Evolutionary conservation across 2,113 vertebrate species (phyloP).

Genomic region (Perca flavescens): DNA sequence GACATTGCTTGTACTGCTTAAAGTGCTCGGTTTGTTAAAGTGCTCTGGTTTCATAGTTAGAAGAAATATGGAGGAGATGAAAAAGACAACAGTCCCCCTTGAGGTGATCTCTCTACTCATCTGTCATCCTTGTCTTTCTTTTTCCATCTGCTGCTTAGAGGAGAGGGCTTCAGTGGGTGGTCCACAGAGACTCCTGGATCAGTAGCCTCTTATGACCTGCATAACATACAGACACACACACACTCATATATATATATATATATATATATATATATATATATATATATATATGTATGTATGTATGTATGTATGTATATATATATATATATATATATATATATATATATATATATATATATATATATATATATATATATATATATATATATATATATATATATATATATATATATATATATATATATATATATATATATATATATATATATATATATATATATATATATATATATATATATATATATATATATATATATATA

Average conservation of each 20-base stretch:
- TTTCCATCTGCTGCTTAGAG: constrained; percentile 69
- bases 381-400: too few relatives aligned
- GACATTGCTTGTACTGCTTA: constrained; percentile 22
- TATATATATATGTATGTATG: too few relatives aligned
- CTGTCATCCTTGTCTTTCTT: constrained; percentile 42
- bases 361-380: background rate
- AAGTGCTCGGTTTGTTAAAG: constrained; percentile 36
- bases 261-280: too few relatives aligned
- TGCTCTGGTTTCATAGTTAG: constrained; percentile 47
- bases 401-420: background rate
- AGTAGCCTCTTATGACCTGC: constrained; percentile 47
- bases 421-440: too few relatives aligned
- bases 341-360: too few relatives aligned
- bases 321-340: background rate
- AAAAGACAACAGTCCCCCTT: constrained; percentile 24
- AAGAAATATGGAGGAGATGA: constrained; percentile 31
- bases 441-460: background rate
- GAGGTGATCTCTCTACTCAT: constrained; percentile 29
- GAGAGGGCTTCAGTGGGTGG: constrained; percentile 75
- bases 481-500: background rate
- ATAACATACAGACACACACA: constrained; percentile 5
- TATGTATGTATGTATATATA: too few relatives aligned
- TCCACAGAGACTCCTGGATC: constrained; percentile 60
- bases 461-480: too few relatives aligned
- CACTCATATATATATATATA: background rate